Percentiles rank a stretch among this genome's conserved stretches.
Conservation (phyloP, 2,797 vertebrate species). For the Pangasius djambal region DNA sequence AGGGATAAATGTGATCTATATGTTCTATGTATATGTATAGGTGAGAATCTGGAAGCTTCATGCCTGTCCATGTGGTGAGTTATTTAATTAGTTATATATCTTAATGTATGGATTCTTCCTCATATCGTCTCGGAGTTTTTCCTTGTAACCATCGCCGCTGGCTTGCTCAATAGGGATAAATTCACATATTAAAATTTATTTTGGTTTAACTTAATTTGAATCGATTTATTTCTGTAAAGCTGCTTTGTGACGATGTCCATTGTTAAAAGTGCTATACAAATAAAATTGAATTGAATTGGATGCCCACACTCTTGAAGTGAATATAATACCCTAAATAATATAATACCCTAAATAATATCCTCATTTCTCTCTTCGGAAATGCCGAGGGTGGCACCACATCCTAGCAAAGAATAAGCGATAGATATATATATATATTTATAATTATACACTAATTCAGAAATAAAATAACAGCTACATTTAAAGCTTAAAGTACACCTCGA, state of each 20-base stretch:
- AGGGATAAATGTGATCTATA: too few relatives aligned
- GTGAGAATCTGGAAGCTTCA: neutral
- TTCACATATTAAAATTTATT: too few relatives aligned
- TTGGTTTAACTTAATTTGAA: too few relatives aligned
- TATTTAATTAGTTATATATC: neutral
- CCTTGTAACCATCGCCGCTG: too few relatives aligned
- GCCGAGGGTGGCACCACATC: neutral
- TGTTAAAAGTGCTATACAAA: too few relatives aligned
- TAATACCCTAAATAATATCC: neutral
- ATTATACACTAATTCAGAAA: neutral
- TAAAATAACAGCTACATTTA: neutral
- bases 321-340: neutral
- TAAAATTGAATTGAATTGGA: too few relatives aligned
- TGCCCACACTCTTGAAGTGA: neutral
- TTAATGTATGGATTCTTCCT: neutral
- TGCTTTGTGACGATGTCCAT: too few relatives aligned
- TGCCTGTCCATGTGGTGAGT: neutral
- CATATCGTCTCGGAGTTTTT: too few relatives aligned
- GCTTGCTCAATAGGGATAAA: too few relatives aligned
- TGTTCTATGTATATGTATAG: neutral
- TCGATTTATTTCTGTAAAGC: too few relatives aligned
- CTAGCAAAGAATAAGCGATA: neutral
- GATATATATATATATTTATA: too few relatives aligned
- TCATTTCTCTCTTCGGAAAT: neutral
- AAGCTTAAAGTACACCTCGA: neutral